Conservation (phyloP, 2,113 vertebrate species). For the Rhynchomys soricoides region DNA sequence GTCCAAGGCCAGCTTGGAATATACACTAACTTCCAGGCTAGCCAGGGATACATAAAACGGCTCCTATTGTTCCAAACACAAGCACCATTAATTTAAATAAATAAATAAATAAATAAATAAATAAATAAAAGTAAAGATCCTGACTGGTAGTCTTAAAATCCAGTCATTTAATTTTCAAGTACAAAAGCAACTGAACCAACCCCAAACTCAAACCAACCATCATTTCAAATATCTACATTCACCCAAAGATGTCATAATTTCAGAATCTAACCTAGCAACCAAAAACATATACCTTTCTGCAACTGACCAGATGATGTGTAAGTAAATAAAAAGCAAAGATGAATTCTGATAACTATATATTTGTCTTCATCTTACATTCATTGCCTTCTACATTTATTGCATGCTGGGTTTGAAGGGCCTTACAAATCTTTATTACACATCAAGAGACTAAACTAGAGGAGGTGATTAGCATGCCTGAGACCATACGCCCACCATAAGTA, state of each 20-base stretch:
- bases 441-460: not conserved
- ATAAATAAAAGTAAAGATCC: not conserved
- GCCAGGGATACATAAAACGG: not conserved
- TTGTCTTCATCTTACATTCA: not conserved
- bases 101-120: not conserved
- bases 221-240: not conserved
- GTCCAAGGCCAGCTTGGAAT: not conserved
- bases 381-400: not conserved
- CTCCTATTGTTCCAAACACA: not conserved
- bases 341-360: slow-evolving; percentile 13
- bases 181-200: not conserved
- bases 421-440: slow-evolving; percentile 12
- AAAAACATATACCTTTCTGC: not conserved
- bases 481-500: too few species aligned
- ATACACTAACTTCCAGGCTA: not conserved
- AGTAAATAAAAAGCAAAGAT: slow-evolving; percentile 6
- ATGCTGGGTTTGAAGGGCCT: not conserved
- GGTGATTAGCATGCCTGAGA: not conserved
- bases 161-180: not conserved
- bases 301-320: not conserved
- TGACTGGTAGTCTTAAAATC: not conserved
- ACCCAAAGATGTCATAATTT: not conserved
- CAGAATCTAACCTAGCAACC: not conserved
- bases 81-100: not conserved
- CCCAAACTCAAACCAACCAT: slow-evolving; percentile 20